Base-by-base conservation (phyloP, 2,113 vertebrate genomes). In the Corynorhinus townsendii region DNA sequence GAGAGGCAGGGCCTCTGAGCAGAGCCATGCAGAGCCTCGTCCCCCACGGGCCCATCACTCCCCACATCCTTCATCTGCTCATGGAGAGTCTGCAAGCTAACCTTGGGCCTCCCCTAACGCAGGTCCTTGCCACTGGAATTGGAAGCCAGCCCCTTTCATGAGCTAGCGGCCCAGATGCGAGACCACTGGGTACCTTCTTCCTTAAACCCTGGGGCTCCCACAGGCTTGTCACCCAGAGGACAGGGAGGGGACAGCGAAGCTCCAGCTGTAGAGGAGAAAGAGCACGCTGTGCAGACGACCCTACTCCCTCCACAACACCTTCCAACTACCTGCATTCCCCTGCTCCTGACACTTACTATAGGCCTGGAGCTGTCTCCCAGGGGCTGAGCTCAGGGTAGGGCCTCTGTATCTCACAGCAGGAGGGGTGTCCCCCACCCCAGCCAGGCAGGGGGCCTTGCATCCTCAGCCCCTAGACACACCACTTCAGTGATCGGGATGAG, bases 81-180 rank as follows among this genome's bases (percentile, higher is more conserved):
- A 95, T 4, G 96, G 95, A 96, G 97, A 94, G 95, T 90, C 92
- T 56, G 76, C n/a, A 73, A 97, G 91, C 95, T 93, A 93, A 97
- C 92, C 89, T 45, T 69, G 54, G 86, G 95, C 94, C 86, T 96
- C 40, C 49, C 81, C 49, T 85, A 81, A 93, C 64, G 90, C 94
- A 92, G 85, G 81, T 77, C 92, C 93, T 92, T 69, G 35, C 91
- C 3, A 92, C 86, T 87, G 92, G 95, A 90, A 89, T 91, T 95
- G 90, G 95, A 52, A 97, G 94, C 38, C 95, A 97, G 96, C 81
- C 92, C 96, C 92, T 30, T 30, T 16, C 22, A 94, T 87, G 96
- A 95, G 97, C 95, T 89, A 71, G 86, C 86, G 85, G 90, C 91
- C 89, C 62, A 8, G 89, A 85, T 88, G 90, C 91, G 97, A 79